Base-by-base conservation (phyloP, 1,140 invertebrate species). In the Schlechtendalia chinensis region DNA sequence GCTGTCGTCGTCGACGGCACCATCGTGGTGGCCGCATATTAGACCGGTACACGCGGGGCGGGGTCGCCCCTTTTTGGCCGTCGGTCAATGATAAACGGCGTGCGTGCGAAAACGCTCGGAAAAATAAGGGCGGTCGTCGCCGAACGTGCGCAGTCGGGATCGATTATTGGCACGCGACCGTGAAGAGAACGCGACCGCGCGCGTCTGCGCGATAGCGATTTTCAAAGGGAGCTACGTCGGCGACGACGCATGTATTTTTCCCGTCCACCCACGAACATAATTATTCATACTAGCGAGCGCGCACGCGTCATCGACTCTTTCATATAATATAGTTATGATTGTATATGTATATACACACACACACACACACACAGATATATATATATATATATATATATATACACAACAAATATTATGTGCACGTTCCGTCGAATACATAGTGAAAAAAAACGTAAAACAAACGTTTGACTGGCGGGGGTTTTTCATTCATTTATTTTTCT, bases 61-160 rank as follows among this genome's bases (percentile, higher is more conserved):
- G 56, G 74, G 45, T 47, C 47, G 75, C 45, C 32, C n/a, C 58
- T 61, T 24, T 59, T 27, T 4, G 5, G 16, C 54, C 58, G 39
- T 39, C 39, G 74, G 58, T 61, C 75, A 59, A 79, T 77, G 72
- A 50, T 45, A 77, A 77, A 63, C 39, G 22, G 39, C 58, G 56
- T 79, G 75, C 50, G 69, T 79, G 75, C 75, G n/a, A 79, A 63
- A 79, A 79, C 75, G 75, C 75, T 29, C 54, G 39, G 58, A 61
- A 79, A 72, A 79, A 63, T 47, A 79, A 59, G 54, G 39, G 56
- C 75, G 72, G 54, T 27, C 50, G 72, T 24, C 39, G 11, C 10
- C 39, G n/a, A 58, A 47, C 58, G 56, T 24, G 67, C 14, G 69
- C 16, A 47, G 3, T 8, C 24, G 50, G 69, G 69, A 79, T 79